Evolutionary conservation across 2,797 vertebrate genomes (phyloP).

Genomic region (Cryptoblepharus egeriae): DNA sequence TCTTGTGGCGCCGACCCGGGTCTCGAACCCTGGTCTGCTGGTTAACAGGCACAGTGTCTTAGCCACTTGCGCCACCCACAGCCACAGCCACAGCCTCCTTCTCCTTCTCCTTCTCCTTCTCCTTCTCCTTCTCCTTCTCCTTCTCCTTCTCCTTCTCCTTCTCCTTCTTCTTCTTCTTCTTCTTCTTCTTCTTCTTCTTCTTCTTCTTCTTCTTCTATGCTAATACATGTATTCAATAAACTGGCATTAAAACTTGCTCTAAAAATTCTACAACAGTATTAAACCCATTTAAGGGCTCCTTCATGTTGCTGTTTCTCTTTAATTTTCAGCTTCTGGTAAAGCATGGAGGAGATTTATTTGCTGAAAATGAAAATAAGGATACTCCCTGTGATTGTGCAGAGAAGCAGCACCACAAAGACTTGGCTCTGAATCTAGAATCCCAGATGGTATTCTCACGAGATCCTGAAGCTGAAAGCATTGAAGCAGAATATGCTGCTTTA

Average conservation of each 20-base stretch:
- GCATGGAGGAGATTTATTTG: constrained; percentile 93
- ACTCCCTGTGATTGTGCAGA: constrained; percentile 99
- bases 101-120: too few relatives aligned
- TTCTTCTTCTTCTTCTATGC: too few relatives aligned
- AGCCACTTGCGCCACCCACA: too few relatives aligned
- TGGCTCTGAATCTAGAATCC: constrained; percentile 97
- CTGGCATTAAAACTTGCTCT: background rate
- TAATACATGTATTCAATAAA: too few relatives aligned
- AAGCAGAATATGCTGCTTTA: constrained; percentile 96
- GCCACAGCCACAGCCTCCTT: too few relatives aligned
- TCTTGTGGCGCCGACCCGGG: too few relatives aligned
- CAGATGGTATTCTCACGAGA: constrained; percentile 99
- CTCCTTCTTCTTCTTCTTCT: too few relatives aligned
- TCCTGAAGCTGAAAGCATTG: constrained; percentile 93
- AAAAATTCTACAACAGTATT: background rate
- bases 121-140: too few relatives aligned
- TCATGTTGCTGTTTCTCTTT: constrained; percentile 40
- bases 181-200: too few relatives aligned
- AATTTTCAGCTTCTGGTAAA: constrained; percentile 88
- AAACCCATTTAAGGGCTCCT: background rate
- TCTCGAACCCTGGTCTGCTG: too few relatives aligned
- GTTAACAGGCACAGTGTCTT: too few relatives aligned
- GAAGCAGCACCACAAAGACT: constrained; percentile 96
- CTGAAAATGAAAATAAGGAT: constrained; percentile 96
- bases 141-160: too few relatives aligned